Evolutionary conservation across 2,797 vertebrate species (phyloP).

Genomic region (Podarcis siculus): DNA sequence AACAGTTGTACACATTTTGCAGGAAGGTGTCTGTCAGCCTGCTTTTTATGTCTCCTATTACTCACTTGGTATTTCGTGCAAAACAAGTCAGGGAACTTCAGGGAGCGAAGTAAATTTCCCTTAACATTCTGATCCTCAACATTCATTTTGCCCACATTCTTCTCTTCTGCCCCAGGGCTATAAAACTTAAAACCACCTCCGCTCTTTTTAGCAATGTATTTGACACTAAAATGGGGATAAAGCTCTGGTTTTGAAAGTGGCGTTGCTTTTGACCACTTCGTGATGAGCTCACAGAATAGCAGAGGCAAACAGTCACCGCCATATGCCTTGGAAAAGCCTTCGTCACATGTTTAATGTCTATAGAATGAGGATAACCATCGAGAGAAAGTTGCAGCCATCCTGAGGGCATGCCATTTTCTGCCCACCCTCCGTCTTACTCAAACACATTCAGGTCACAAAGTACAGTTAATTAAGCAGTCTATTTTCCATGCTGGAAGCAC

Average conservation of each 20-base stretch:
- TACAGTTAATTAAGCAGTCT: conserved; percentile 70
- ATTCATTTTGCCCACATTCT: background rate
- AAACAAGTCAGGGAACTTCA: background rate
- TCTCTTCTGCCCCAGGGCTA: fast-evolving
- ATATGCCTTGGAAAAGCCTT: background rate
- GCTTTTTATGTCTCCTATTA: background rate
- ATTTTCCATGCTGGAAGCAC: conserved; percentile 67
- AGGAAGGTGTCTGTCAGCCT: background rate
- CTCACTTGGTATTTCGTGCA: background rate
- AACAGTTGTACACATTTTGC: background rate
- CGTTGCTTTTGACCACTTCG: background rate
- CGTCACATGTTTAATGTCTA: conserved; percentile 8
- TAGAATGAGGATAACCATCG: conserved; percentile 29
- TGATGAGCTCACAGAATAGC: background rate
- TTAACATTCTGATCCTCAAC: background rate
- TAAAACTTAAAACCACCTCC: background rate
- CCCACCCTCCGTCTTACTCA: background rate
- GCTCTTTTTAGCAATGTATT: background rate
- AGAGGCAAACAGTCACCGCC: conserved; percentile 8
- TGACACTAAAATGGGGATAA: background rate
- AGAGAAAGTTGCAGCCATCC: background rate
- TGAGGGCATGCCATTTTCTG: conserved; percentile 32
- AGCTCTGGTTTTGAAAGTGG: background rate
- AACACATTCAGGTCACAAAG: conserved; percentile 51
- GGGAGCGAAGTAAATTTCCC: background rate